Base-by-base conservation (phyloP, 1,140 invertebrate species). In the Palaemon carinicauda region DNA sequence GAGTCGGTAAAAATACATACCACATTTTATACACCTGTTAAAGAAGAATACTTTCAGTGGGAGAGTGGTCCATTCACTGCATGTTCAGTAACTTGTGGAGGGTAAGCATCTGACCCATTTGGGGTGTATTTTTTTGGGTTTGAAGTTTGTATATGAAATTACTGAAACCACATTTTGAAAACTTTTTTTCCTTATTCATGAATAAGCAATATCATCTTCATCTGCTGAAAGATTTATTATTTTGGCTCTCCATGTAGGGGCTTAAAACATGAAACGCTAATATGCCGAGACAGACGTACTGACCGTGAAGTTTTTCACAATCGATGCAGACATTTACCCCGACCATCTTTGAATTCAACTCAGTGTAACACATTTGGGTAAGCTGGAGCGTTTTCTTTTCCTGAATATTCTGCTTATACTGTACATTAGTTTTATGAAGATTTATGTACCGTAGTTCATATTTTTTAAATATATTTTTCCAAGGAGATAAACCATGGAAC, bases 231-330 rank as follows among this genome's bases (percentile, higher is more conserved):
- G 54, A 29, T 19, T 54, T 15, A 56, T 19, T 15, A 12, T 53
- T 29, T 27, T 80, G 17, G 31, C 29, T 17, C 1, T 10, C 69
- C 31, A n/a, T 53, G 3, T 69, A 88, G 87, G 19, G 87, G 87
- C 15, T 31, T 75, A 33, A 77, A 81, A 24, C 87, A 85, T 31
- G 77, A 83, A 31, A 79, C 65, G 9, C 52, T 92, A 15, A 91
- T 92, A 27, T 94, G 93, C 88, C 91, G 92, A 77, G 93, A 94
- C 87, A 91, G 91, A 15, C 87, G 92, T 65, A 91, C 90, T 1
- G 91, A 92, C 19, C 92, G 91, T 84, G 90, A 93, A 54, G 93
- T 93, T 12, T 91, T 92, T 41, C 90, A 91, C 87, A 92, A 91
- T 80, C 91, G 91, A 78, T 94, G 93, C 85, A 91, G 91, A 0